Conservation (phyloP, 2,113 vertebrate genomes). For the Leptocoma aspasia region DNA sequence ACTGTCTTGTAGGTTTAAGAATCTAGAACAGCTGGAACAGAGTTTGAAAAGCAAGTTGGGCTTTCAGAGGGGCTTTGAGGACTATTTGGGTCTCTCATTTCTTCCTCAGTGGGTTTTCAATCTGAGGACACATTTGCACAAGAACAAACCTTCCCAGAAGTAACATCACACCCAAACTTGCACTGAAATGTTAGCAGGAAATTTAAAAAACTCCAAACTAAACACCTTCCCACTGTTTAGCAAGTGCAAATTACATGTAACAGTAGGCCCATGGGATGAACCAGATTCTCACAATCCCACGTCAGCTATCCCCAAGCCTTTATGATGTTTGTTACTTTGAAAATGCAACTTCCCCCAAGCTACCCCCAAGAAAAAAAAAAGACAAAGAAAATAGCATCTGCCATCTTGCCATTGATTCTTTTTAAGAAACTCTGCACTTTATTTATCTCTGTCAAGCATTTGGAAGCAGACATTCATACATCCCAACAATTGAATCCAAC, state of each 20-base stretch:
- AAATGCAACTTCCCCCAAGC: background rate
- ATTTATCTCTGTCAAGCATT: slow-evolving; percentile 45
- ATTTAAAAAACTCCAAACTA: rapidly evolving
- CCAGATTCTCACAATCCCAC: rapidly evolving
- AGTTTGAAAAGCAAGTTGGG: background rate
- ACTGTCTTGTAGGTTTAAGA: background rate
- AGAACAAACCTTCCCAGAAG: background rate
- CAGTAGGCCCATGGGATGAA: background rate
- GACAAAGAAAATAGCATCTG: slow-evolving; percentile 19
- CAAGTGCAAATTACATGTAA: background rate
- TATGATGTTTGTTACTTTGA: background rate
- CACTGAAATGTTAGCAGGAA: background rate
- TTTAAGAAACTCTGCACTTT: slow-evolving; percentile 37
- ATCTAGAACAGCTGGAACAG: background rate
- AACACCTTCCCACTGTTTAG: background rate
- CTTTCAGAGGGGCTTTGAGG: background rate
- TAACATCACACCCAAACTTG: background rate
- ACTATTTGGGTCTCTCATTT: background rate
- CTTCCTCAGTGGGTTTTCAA: background rate
- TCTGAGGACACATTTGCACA: background rate
- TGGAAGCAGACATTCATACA: slow-evolving; percentile 8
- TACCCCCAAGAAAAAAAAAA: background rate
- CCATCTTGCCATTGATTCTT: slow-evolving; percentile 13
- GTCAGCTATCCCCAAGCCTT: background rate
- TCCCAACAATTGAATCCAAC: slow-evolving; percentile 32